Evolutionary conservation across 1,140 invertebrate genomes (phyloP), one percentile per base, ranked within the genome.

Genomic region (Aleiodes sp.): DNA sequence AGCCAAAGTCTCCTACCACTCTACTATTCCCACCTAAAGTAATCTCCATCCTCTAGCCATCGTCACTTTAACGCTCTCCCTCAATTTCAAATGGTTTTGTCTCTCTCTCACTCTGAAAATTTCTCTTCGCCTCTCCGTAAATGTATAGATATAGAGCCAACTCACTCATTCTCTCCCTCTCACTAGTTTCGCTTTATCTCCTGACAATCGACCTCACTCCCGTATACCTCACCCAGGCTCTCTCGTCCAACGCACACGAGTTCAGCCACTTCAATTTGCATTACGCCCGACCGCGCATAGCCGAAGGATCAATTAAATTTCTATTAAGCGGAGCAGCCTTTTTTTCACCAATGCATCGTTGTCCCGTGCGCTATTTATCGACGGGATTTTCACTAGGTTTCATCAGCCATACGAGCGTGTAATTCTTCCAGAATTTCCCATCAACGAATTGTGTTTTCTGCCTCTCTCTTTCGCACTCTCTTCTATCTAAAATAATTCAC

Each of bases 271-370:
- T 78, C 79, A 80, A 83, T 83, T 83, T 82, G 79, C 78, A 81
- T 83, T 81, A 80, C 76, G 76, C 73, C 72, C 79, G 74, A 81
- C 74, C 73, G 81, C 80, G 76, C 75, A 80, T 80, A 84, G 78
- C 78, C 79, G 75, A 80, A 84, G 79, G 80, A 84, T 84, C 81
- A 83, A 84, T 84, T 82, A 84, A 83, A 84, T 84, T 84, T 82
- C 82, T 83, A 84, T 84, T 81, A 84, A 84, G 76, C 76, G 68
- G 68, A 71, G 74, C 75, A 78, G 69, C 70, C 78, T 81, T 81
- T 81, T 81, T 80, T 73, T 74, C 21, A 63, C 61, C 52, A 29
- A 56, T 66, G 52, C 69, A 70, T 61, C 56, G 26, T n/a, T 59
- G 56, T 59, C 56, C 24, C n/a, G 56, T 31, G 8, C 26, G 10